Base-by-base conservation (phyloP, 1,140 invertebrate genomes). In the Zaprionus vittiger region DNA sequence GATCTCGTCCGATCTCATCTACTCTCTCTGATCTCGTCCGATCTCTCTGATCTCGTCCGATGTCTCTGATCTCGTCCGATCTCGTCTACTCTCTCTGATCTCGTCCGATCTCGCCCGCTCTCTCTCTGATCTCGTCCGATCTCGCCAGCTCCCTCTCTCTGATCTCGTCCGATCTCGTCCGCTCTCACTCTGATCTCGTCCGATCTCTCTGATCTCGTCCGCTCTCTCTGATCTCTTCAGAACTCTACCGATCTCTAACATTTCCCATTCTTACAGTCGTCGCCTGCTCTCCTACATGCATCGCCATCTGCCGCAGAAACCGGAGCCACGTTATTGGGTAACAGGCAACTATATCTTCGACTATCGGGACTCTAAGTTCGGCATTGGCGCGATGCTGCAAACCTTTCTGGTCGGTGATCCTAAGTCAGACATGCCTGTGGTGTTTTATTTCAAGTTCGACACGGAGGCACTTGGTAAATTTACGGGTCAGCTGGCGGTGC, bases 341-440 rank as follows among this genome's bases (percentile, higher is more conserved):
- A 95, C 95, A 6, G 95, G 95, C 24, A 95, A 95, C 83, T 95
- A 95, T 77, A 89, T 96, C 56, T 93, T 95, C 66, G 95, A 96
- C 78, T 95, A 95, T 82, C 93, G 94, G 73, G 95, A 95, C 80
- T 93, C 92, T 12, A 93, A 94, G 55, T 93, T 94, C 44, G 94
- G 94, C 70, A 95, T 95, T 73, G 95, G 95, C 4, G 93, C 94
- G 0, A 93, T 95, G 90, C 76, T 95, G 20, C 94, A 95, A 74
- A 93, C 93, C 26, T 93, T 95, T 24, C 84, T 95, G 2, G 93
- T 96, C n/a, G 95, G 94, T 3, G 95, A 95, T 91, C 93, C 94
- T 28, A 81, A 91, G 38, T 95, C 95, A 14, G 95, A 95, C 71
- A 93, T 95, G 74, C 95, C 95, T 0, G 94, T 95, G 77, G 94